Conservation (phyloP, 2,888 invertebrate genomes). For the Byasa hedistus region DNA sequence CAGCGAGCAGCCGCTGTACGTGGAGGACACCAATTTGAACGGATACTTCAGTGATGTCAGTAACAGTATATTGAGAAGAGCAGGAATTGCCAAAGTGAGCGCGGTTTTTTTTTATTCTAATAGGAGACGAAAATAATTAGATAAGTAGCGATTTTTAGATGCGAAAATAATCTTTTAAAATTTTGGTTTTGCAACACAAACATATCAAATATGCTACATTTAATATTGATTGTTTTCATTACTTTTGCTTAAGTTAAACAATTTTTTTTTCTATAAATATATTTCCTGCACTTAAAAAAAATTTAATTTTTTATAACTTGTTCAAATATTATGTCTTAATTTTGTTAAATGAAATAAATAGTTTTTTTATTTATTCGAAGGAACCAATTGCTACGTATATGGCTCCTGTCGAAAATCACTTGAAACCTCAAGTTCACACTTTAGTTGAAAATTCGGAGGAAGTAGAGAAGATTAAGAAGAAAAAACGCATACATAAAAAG, state of each 20-base stretch:
- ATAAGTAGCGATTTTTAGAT: not conserved
- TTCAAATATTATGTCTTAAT: too few species aligned
- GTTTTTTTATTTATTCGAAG: slow-evolving; percentile 31
- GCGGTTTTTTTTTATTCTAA: not conserved
- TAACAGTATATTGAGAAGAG: slow-evolving; percentile 52
- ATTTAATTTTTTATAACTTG: too few species aligned
- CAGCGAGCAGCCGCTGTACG: slow-evolving; percentile 53
- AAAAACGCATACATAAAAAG: slow-evolving; percentile 57
- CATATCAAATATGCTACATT: too few species aligned
- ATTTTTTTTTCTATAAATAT: too few species aligned
- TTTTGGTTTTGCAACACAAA: not conserved
- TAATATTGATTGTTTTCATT: too few species aligned
- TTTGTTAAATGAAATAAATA: too few species aligned
- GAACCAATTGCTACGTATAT: slow-evolving; percentile 60
- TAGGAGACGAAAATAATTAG: too few species aligned
- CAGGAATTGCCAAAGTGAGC: slow-evolving; percentile 49
- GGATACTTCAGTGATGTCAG: slow-evolving; percentile 71
- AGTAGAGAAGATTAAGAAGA: slow-evolving; percentile 45
- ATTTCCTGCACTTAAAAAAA: too few species aligned
- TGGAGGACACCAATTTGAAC: slow-evolving; percentile 52
- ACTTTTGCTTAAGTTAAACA: too few species aligned
- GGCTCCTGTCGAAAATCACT: slow-evolving; percentile 59
- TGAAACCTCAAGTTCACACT: slow-evolving; percentile 36
- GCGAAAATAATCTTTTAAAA: not conserved
- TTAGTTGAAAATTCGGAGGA: slow-evolving; percentile 29